phyloP scores from a whole-genome alignment of 30 jellyfish, hydroid and myxozoan genomes.

The Aurelia sp. region DNA sequence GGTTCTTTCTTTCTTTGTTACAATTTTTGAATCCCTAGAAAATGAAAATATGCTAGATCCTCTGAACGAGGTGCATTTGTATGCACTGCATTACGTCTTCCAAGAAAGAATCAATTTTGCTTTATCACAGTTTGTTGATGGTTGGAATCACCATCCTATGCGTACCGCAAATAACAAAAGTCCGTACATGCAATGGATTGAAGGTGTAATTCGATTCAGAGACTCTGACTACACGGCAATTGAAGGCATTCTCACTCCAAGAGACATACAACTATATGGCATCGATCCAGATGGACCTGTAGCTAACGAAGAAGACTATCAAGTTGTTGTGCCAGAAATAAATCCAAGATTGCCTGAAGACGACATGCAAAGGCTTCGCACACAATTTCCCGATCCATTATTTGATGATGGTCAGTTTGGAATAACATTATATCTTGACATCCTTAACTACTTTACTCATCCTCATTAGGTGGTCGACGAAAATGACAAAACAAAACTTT shows the following conservation, averaged over 20 bases:
- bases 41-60: conserved; percentile 8
- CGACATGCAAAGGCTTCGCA: background rate
- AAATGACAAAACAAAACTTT: background rate
- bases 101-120: background rate
- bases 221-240: background rate
- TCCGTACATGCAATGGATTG: background rate
- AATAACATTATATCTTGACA: background rate
- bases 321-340: background rate
- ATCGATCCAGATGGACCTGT: conserved; percentile 8
- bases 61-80: conserved; percentile 13
- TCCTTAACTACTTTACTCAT: background rate
- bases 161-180: too few species aligned
- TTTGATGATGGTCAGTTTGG: background rate
- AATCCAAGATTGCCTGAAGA: background rate
- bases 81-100: conserved; percentile 2
- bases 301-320: background rate
- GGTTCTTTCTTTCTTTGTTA: too few species aligned
- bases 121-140: background rate
- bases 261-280: background rate
- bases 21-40: too few species aligned
- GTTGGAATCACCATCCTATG: too few species aligned
- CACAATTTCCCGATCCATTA: background rate
- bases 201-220: background rate
- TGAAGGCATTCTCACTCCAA: background rate
- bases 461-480: background rate